Evolutionary conservation across 30 jellyfish, hydroid and myxozoan genomes (phyloP), one percentile per base, ranked within the genome.

Genomic region (Chrysaora quinquecirrha): DNA sequence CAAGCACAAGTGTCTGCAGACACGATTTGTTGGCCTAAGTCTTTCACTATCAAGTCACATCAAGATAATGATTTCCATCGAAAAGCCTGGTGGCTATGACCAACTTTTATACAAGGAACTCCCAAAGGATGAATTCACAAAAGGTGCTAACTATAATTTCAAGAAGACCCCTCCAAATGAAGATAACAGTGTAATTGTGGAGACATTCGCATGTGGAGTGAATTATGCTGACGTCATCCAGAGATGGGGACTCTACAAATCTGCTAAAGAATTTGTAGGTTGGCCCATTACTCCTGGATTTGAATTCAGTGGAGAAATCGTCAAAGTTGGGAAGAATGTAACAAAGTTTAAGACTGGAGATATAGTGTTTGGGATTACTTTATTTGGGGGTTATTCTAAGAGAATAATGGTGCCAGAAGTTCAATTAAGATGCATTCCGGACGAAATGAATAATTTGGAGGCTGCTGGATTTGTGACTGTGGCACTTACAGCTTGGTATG

Each of bases 201-300:
- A 90, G 54, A 86, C 96, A 3, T 85, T 34, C 38, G 96, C 93
- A 12, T 78, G 85, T 86, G 96, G 96, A 27, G 95, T 91, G 0
- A 91, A 91, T 56, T 91, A 79, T 76, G 98, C 96, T 7, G 96
- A 91, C 34, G 95, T 80, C 34, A 32, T 73, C 34, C 86, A 78
- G 9, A 30, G 96, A n/a, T 85, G 95, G 96, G 96, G 98, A 9
- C 78, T 85, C 25, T 85, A 91, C 35, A 33, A 35, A 33, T 69
- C 98, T 10, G 98, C 98, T 2, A 86, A 74, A 61, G 96, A 91
- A 49, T 33, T 30, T 11, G 98, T 91, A 19, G 98, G 98, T 25
- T 91, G 96, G 96, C 98, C 98, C 7, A 91, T 91, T 25, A 91
- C 98, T 1, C 98, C 98, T 1, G 98, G 98, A 28, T 91, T 91